These are phyloP conservation scores for Drosophila multiciliata DNA, from an alignment of 2,888 invertebrate species.

Conservation along the genomic window DNA sequence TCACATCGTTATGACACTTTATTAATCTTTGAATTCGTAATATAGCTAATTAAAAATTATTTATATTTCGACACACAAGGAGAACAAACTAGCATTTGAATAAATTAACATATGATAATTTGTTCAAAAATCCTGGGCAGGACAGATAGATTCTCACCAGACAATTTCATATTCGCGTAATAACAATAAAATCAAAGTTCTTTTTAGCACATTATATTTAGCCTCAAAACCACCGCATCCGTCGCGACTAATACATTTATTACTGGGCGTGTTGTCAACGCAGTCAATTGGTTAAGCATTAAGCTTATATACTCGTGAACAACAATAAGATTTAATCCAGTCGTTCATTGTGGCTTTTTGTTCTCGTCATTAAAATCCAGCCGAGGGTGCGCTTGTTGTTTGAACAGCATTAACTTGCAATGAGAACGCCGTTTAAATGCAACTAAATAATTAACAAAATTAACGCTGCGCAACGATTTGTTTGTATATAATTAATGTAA, in stretches of 20 bases:
- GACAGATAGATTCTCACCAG: not conserved
- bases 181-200: not conserved
- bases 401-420: constrained; percentile 55
- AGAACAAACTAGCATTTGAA: not conserved
- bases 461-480: constrained; percentile 59
- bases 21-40: not conserved
- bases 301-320: constrained; percentile 25
- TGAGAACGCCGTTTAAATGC: constrained; percentile 59
- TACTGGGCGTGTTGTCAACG: constrained; percentile 32
- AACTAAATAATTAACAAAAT: constrained; percentile 71
- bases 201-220: not conserved
- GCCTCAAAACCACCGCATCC: not conserved
- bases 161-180: not conserved
- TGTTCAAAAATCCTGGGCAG: not conserved
- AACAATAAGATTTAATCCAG: constrained; percentile 45
- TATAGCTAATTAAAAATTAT: not conserved
- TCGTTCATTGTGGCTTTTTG: constrained; percentile 32
- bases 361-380: constrained; percentile 46
- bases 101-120: not conserved
- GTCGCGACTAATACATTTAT: not conserved
- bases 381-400: constrained; percentile 62
- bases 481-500: constrained; percentile 71
- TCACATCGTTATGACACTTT: not conserved
- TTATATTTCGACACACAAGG: not conserved
- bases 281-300: constrained; percentile 42